A percentile compares a stretch with the other conserved stretches of the same genome.
These are phyloP conservation scores for Galeopsomyia nigrocyanea DNA, from an alignment of 2,888 invertebrate species.

Conservation along the genomic window DNA sequence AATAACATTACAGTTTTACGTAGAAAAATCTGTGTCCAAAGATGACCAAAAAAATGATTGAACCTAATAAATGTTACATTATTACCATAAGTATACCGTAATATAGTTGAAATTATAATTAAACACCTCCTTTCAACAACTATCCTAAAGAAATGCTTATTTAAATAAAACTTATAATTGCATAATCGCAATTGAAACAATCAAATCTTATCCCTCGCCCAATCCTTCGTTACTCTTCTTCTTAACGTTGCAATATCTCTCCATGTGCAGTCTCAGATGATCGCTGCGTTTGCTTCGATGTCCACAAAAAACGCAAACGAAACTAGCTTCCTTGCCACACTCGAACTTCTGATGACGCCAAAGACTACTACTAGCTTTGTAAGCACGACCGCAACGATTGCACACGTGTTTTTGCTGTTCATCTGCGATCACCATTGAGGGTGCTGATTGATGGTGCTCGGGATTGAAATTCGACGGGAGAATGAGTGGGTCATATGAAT, in stretches of 20 bases:
- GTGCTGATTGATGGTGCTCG: neutral
- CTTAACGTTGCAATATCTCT: conserved; percentile 26
- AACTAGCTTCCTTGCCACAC: conserved; percentile 57
- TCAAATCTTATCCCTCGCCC: too few species aligned
- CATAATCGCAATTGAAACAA: too few species aligned
- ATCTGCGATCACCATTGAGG: neutral
- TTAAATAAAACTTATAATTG: too few species aligned
- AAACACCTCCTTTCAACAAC: too few species aligned
- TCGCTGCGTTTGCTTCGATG: conserved; percentile 48
- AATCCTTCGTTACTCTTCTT: conserved; percentile 13
- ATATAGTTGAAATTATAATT: too few species aligned
- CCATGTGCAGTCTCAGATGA: conserved; percentile 50
- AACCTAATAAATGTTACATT: too few species aligned
- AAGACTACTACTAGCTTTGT: conserved; percentile 41
- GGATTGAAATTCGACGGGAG: neutral
- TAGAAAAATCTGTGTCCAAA: too few species aligned
- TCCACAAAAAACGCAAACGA: conserved; percentile 56
- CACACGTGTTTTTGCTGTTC: conserved; percentile 22
- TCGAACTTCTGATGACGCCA: conserved; percentile 56
- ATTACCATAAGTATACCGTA: too few species aligned
- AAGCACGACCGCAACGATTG: conserved; percentile 36
- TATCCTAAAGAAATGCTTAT: too few species aligned
- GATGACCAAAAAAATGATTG: too few species aligned
- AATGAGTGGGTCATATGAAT: conserved; percentile 14
- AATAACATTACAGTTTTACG: too few species aligned